phyloP scores from a whole-genome alignment of 2,113 vertebrate species.

The Alethe diademata region DNA sequence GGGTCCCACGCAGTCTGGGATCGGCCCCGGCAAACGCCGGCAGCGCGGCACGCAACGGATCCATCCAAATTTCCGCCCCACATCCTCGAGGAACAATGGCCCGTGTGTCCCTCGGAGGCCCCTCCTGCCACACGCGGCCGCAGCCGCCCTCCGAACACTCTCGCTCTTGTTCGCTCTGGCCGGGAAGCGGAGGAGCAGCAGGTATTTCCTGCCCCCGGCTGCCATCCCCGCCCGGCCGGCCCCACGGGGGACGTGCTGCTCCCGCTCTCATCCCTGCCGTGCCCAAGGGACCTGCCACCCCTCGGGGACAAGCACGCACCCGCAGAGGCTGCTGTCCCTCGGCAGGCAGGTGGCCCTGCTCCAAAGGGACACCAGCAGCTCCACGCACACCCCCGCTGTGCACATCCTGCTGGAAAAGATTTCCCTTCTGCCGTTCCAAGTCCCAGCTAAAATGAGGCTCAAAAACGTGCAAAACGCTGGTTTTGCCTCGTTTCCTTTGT shows the following conservation, averaged over 20 bases:
- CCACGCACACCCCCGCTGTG: neutral
- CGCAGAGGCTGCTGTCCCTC: neutral
- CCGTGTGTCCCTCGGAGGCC: conserved; percentile 36
- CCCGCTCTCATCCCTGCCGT: neutral
- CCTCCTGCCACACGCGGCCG: conserved; percentile 15
- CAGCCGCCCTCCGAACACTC: conserved; percentile 8
- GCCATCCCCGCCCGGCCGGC: neutral
- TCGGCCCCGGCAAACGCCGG: neutral
- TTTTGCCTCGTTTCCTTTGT: conserved; percentile 43
- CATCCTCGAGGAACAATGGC: conserved; percentile 29
- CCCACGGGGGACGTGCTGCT: neutral
- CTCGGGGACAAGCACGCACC: neutral
- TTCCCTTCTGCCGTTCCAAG: conserved; percentile 45
- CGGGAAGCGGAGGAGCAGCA: conserved; percentile 12
- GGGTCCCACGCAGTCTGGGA: neutral
- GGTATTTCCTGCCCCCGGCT: conserved; percentile 54
- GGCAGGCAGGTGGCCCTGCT: neutral
- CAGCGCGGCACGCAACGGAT: neutral
- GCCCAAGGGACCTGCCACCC: neutral
- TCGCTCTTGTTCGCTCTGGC: conserved; percentile 23
- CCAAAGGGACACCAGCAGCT: conserved; percentile 15
- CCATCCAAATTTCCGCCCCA: conserved; percentile 1
- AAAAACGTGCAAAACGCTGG: conserved; percentile 53
- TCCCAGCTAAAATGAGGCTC: conserved; percentile 7
- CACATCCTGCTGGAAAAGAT: conserved; percentile 57